phyloP scores from a whole-genome alignment of 2,888 invertebrate genomes.

The Encarsia formosa region DNA sequence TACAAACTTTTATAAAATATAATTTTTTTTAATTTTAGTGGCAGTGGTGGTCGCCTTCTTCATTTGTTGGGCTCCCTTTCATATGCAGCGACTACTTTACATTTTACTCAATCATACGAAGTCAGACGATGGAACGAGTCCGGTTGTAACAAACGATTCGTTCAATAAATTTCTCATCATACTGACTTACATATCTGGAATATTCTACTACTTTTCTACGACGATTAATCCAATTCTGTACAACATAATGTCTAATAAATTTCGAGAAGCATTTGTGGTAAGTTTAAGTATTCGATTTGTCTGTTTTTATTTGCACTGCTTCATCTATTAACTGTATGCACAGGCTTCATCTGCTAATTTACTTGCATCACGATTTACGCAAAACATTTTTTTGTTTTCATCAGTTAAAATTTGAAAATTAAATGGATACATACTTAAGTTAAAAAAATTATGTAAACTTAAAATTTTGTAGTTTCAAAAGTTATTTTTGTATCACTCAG shows the following conservation, averaged over 20 bases:
- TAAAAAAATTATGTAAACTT: too few relatives aligned
- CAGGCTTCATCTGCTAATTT: too few relatives aligned
- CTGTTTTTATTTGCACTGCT: too few relatives aligned
- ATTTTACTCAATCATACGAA: constrained; percentile 59
- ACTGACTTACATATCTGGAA: constrained; percentile 79
- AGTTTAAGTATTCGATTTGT: too few relatives aligned
- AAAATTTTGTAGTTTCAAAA: too few relatives aligned
- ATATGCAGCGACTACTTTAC: constrained; percentile 82
- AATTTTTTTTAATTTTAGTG: constrained; percentile 57
- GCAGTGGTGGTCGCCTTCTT: constrained; percentile 88
- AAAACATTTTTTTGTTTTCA: too few relatives aligned
- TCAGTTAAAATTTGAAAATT: too few relatives aligned
- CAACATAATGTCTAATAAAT: constrained; percentile 92
- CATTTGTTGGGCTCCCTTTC: constrained; percentile 90
- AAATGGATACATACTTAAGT: too few relatives aligned
- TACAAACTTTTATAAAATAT: too few relatives aligned
- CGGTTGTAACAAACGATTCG: constrained; percentile 43
- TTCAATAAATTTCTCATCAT: constrained; percentile 62
- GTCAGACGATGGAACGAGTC: constrained; percentile 46
- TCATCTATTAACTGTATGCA: too few relatives aligned
- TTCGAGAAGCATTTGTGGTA: constrained; percentile 89
- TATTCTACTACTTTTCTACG: constrained; percentile 87
- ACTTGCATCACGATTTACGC: too few relatives aligned
- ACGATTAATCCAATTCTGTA: constrained; percentile 91
- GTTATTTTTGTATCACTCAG: too few relatives aligned